Evolutionary conservation across 53 echinoderm and acorn worm genomes (phyloP), one percentile per base, ranked within the genome.

Genomic region (Holothuria leucospilota): DNA sequence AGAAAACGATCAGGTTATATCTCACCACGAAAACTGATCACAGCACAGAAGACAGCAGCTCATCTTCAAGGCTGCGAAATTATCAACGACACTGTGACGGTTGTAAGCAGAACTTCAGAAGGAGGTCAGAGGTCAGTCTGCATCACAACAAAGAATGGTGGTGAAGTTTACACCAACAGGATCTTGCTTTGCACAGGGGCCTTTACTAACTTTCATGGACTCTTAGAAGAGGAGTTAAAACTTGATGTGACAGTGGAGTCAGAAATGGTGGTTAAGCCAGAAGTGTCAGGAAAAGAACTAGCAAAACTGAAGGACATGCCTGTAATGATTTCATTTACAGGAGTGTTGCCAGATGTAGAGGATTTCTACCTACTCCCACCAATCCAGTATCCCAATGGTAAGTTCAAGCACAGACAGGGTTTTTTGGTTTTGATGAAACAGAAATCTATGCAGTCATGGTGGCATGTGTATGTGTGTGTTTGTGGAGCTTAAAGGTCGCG

Each of bases 361-460:
- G 81, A 84, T 18, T 85, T 71, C 74, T 96, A 94, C 40, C 63
- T 94, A 8, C 73, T 94, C 56, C 96, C 96, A 82, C 96, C 96
- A 16, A 93, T 96, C 20, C 73, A 79, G 26, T 96, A 96, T 81
- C 93, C 96, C 65, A 86, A 96, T 84, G 96, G 96, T 96, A 85
- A 84, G 87, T 56, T 28, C 42, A 10, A 38, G 7, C 20, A 69
- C 18, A 18, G 15, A 4, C 46, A 46, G 56, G 56, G 18, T 52
- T 15, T 15, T 15, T 15, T 15, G 56, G 56, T 15, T 11, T 40
- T 40, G 40, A 7, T 40, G 7, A 40, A 4, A 40, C 4, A 40
- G 40, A 7, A 40, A 40, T 7, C 40, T 40, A 40, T 40, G 40
- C 40, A 40, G 40, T 40, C 40, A 40, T 7, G 4, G 4, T 40